phyloP scores from a whole-genome alignment of 2,888 invertebrate species.

The Syrista parreyssii region DNA sequence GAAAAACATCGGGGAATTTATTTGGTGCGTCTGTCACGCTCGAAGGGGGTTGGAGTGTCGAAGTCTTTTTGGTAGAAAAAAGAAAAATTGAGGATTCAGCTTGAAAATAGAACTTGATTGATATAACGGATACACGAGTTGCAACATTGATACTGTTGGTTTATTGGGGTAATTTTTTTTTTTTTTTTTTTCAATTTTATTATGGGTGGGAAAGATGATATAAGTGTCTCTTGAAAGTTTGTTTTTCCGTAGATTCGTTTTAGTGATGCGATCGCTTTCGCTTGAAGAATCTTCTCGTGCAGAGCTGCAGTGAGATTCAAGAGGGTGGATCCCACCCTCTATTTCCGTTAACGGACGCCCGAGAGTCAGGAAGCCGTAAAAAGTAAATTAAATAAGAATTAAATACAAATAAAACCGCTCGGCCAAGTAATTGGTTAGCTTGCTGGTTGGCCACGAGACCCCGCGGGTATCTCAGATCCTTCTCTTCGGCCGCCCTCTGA shows the following conservation, averaged over 20 bases:
- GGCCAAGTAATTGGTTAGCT: slow-evolving; percentile 63
- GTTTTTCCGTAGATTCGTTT: neutral
- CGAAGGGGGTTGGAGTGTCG: neutral
- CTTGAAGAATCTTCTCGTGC: neutral
- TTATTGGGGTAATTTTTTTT: neutral
- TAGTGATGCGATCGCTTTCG: neutral
- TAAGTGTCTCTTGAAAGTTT: neutral
- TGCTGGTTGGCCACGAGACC: slow-evolving; percentile 5
- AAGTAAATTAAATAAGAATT: slow-evolving; percentile 66
- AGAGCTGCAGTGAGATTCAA: neutral
- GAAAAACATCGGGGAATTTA: slow-evolving; percentile 29
- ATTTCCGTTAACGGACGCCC: slow-evolving; percentile 50
- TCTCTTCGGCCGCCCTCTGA: slow-evolving; percentile 6
- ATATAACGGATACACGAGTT: neutral
- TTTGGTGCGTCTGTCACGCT: slow-evolving; percentile 1
- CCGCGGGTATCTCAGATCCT: slow-evolving; percentile 13
- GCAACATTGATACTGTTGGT: neutral
- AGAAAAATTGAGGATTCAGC: neutral
- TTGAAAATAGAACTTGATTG: neutral
- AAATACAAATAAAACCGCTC: slow-evolving; percentile 65
- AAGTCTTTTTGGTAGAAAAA: neutral
- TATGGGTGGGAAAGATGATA: neutral
- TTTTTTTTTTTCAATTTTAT: neutral
- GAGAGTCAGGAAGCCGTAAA: slow-evolving; percentile 50
- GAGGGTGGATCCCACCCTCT: neutral